A percentile compares a stretch with the other conserved stretches of the same genome.
These are phyloP conservation scores for Melanotaenia parkinsoni DNA, from an alignment of 2,797 vertebrate genomes.

Conservation along the genomic window DNA sequence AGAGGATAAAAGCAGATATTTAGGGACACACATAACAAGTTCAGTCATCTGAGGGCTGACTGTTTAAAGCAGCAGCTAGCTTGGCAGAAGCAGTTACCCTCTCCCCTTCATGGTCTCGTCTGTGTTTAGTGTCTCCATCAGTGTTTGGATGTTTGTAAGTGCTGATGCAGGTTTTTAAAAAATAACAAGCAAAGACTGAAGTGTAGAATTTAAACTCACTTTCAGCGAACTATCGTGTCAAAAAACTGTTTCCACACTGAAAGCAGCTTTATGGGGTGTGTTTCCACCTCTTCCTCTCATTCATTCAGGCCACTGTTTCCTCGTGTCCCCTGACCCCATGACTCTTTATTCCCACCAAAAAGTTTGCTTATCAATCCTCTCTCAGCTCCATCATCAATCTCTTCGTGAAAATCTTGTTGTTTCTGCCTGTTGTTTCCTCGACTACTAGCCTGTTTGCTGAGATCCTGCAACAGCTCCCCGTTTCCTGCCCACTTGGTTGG, in stretches of 20 bases:
- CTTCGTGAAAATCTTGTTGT: slow-evolving; percentile 69
- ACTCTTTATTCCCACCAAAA: slow-evolving; percentile 56
- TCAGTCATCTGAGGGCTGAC: slow-evolving; percentile 65
- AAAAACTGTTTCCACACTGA: slow-evolving; percentile 35
- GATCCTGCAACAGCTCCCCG: slow-evolving; percentile 67
- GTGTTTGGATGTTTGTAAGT: slow-evolving; percentile 1
- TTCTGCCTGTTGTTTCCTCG: slow-evolving; percentile 80
- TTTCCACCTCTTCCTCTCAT: slow-evolving; percentile 81
- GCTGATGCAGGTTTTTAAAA: background rate
- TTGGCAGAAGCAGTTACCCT: slow-evolving; percentile 45
- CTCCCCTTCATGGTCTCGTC: background rate
- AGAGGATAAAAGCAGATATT: slow-evolving; percentile 38
- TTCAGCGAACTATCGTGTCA: slow-evolving; percentile 22
- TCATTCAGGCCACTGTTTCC: slow-evolving; percentile 69
- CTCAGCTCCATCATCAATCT: slow-evolving; percentile 79
- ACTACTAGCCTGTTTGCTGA: slow-evolving; percentile 72
- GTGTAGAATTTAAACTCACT: background rate
- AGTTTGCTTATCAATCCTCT: slow-evolving; percentile 81
- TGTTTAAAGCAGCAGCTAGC: slow-evolving; percentile 54
- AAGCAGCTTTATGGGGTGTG: slow-evolving; percentile 73
- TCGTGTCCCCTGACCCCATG: slow-evolving; percentile 57
- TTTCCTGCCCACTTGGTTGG: slow-evolving; percentile 76
- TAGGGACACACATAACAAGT: slow-evolving; percentile 37
- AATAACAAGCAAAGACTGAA: background rate
- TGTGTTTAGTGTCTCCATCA: slow-evolving; percentile 10